These are phyloP conservation scores for Fratercula arctica DNA, from an alignment of 2,797 vertebrate genomes.

Conservation along the genomic window DNA sequence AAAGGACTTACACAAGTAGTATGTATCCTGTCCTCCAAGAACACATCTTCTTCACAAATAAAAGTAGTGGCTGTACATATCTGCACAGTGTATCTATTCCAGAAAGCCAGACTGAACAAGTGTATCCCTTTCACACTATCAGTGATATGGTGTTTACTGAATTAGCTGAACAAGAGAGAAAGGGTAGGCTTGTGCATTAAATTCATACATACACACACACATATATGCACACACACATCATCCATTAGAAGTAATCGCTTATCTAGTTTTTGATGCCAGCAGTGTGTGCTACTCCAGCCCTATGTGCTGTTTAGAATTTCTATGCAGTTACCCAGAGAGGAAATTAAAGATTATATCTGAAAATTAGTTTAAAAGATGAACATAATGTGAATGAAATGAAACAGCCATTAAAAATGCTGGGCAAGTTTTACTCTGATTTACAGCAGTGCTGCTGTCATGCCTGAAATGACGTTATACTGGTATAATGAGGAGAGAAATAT, in stretches of 20 bases:
- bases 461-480: neutral
- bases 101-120: neutral
- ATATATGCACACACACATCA: no score
- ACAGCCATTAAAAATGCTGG: neutral
- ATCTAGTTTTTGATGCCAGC: neutral
- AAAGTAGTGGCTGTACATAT: neutral
- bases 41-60: neutral
- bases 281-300: neutral
- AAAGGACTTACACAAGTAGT: neutral
- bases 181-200: neutral
- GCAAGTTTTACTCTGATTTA: slow-evolving; percentile 16
- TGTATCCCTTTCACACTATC: neutral
- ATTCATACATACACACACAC: neutral
- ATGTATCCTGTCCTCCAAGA: neutral
- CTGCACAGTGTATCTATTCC: neutral
- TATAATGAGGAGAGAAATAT: neutral
- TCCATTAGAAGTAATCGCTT: neutral
- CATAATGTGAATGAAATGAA: slow-evolving; percentile 26
- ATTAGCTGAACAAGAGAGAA: neutral
- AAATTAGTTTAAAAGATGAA: slow-evolving; percentile 27
- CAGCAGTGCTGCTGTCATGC: neutral
- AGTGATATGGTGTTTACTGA: neutral
- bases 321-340: neutral
- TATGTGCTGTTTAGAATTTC: neutral
- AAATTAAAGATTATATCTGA: slow-evolving; percentile 38